phyloP scores from a whole-genome alignment of 1,140 invertebrate genomes.

The Drosophila ercepeae region DNA sequence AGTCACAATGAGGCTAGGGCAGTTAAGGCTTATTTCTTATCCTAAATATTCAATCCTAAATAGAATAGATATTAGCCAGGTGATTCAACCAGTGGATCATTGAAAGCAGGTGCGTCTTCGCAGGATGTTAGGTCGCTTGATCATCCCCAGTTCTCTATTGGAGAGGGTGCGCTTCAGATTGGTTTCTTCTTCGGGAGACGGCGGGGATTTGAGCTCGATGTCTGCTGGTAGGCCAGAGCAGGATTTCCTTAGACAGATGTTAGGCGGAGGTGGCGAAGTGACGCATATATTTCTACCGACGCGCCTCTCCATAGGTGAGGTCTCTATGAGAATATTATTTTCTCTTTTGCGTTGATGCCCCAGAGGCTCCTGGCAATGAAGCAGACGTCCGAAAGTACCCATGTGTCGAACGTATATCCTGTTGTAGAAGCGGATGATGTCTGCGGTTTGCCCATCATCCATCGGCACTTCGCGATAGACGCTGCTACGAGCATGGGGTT shows the following conservation, averaged over 20 bases:
- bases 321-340: background rate
- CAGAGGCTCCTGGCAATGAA: slow-evolving; percentile 5
- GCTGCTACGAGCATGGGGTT: slow-evolving; percentile 94
- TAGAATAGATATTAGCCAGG: slow-evolving; percentile 26
- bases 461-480: slow-evolving; percentile 95
- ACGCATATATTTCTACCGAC: slow-evolving; percentile 16
- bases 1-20: slow-evolving; percentile 31
- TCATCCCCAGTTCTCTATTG: slow-evolving; percentile 22
- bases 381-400: slow-evolving; percentile 21
- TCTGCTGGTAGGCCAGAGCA: background rate
- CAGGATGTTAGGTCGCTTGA: slow-evolving; percentile 55
- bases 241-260: slow-evolving; percentile 5
- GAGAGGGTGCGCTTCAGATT: slow-evolving; percentile 40
- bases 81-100: slow-evolving; percentile 4
- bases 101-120: slow-evolving; percentile 35
- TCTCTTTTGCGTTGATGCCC: background rate
- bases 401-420: slow-evolving; percentile 40
- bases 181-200: background rate
- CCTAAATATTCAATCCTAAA: background rate
- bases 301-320: background rate
- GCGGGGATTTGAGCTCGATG: background rate
- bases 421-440: slow-evolving; percentile 67
- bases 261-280: slow-evolving; percentile 11
- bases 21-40: background rate
- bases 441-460: slow-evolving; percentile 32